Evolutionary conservation across 2,797 vertebrate species (phyloP), one percentile per base, ranked within the genome.

Genomic region (Geotrypetes seraphini): DNA sequence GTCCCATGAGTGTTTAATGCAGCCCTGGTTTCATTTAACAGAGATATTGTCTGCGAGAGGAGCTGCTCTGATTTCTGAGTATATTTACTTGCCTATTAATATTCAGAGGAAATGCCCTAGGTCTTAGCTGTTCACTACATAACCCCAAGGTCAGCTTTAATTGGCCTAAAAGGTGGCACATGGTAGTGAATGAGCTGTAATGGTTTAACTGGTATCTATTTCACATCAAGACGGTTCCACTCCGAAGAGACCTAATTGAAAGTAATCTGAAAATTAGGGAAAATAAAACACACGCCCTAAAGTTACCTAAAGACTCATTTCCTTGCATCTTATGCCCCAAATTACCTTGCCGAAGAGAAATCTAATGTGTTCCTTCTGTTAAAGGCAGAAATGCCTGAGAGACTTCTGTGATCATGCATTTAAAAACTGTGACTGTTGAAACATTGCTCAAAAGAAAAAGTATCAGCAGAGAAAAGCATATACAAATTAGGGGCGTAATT

Each of bases 181-280:
- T 87, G 89, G 86, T 81, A 67, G 58, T 69, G 74, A 84, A 82
- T 84, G 68, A 82, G 73, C 68, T 60, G 73, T 94, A 98, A 97
- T 92, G 91, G 89, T 97, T 98, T 96, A 94, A 88, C 81, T 75
- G 82, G 80, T 89, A 94, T 96, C 89, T 85, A 84, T 93, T 96
- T 90, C 89, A 92, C 84, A 82, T 83, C 84, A 85, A 69, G 71
- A 83, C 79, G 73, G 69, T 81, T 76, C 66, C 62, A 65, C 70
- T 70, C 66, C n/a, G 42, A 71, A 63, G 68, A 80, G 70, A 59
- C 65, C 71, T 83, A 75, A 81, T 77, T 66, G 75, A 90, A 90
- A 78, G 72, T 87, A 90, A 92, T 89, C 84, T 89, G 83, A 85
- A 84, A 79, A 66, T 73, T 53, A 73, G 82, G 67, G 84, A 84